Evolutionary conservation across 2,113 vertebrate genomes (phyloP), one percentile per base, ranked within the genome.

Genomic region (Zapornia atra): DNA sequence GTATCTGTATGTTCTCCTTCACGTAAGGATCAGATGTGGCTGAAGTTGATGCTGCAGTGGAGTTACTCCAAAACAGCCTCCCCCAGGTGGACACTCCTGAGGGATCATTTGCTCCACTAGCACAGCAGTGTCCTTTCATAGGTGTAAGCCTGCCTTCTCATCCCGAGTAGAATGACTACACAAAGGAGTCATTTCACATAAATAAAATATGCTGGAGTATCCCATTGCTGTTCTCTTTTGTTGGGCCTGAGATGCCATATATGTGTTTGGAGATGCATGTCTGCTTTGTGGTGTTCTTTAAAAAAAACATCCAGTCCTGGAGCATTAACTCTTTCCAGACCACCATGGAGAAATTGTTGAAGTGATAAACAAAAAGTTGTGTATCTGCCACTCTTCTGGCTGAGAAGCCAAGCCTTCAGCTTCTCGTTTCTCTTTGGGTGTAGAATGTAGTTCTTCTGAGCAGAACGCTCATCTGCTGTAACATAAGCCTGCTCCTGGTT

Each of bases 71-170:
- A 17, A 86, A 53, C 38, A 94, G 83, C 96, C 44, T 87, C 83
- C 94, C 78, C 38, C 83, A 87, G 57, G 86, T 94, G 95, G 95
- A 92, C 48, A 28, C 48, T 69, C 33, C 5, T 56, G 38, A 6
- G 38, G 65, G 33, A 64, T 79, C 26, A 1, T 71, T 50, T 56
- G 13, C 33, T 81, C 25, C 50, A 7, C 15, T 18, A 25, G 61
- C n/a, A 7, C n/a, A 54, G 38, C 50, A 12, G 2, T 44, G 68
- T 42, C 18, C 3, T 53, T 75, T 61, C 14, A 1, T 0, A 1
- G 42, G 4, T 61, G 38, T 69, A 78, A 70, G 31, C 44, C 19
- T 40, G 18, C 22, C 63, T 65, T 46, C 44, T 84, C 18, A 19
- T 66, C 26, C 26, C 0, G 0, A 50, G 34, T 48, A 68, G 28